These are phyloP conservation scores for Masticophis lateralis DNA, from an alignment of 2,797 vertebrate genomes.

Conservation along the genomic window DNA sequence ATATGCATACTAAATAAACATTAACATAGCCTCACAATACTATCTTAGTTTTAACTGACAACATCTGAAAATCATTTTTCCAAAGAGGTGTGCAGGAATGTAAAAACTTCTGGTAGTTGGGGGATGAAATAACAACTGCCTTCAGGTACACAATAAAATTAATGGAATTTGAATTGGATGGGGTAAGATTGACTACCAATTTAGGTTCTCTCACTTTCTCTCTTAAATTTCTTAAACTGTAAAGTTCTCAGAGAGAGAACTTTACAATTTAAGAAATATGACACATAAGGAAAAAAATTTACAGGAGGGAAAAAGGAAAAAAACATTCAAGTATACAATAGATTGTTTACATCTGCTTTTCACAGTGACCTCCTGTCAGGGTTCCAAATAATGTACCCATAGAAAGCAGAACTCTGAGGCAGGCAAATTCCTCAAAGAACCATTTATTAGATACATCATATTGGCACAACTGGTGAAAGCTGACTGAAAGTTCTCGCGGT, in stretches of 20 bases:
- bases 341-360: not conserved
- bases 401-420: too few relatives aligned
- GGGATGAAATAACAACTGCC: not conserved
- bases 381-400: too few relatives aligned
- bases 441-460: too few relatives aligned
- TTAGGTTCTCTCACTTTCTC: not conserved
- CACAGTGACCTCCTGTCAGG: not conserved
- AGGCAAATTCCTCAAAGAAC: too few relatives aligned
- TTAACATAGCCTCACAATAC: not conserved
- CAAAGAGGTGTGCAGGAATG: not conserved
- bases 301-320: not conserved
- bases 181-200: not conserved
- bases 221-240: too few relatives aligned
- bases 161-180: not conserved
- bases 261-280: not conserved
- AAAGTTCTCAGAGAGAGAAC: too few relatives aligned
- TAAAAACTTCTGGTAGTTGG: not conserved
- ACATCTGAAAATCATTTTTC: not conserved
- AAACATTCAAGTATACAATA: not conserved
- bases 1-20: not conserved
- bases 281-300: not conserved
- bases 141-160: not conserved
- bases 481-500: too few relatives aligned
- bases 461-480: too few relatives aligned
- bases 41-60: not conserved